A percentile compares a stretch with the other conserved stretches of the same genome.
phyloP scores from a whole-genome alignment of 2,113 vertebrate genomes.

The Coptodon bakossiorum region DNA sequence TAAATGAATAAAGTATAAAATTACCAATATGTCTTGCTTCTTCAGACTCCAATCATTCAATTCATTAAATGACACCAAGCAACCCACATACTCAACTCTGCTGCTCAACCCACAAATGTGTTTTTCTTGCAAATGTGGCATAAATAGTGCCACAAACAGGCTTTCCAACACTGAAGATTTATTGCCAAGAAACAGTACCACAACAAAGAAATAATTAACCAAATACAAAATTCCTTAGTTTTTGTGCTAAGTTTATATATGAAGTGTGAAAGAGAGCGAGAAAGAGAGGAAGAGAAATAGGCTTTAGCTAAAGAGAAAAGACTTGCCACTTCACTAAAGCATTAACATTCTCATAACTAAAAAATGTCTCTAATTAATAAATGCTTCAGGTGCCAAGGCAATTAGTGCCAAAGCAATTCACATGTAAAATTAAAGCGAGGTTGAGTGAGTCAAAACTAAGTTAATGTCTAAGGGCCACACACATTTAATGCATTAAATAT shows the following conservation, averaged over 20 bases:
- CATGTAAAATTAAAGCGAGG: constrained; percentile 12
- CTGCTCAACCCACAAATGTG: background rate
- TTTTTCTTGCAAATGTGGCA: background rate
- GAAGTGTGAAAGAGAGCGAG: background rate
- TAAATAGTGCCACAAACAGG: background rate
- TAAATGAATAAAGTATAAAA: background rate
- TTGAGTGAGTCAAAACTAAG: background rate
- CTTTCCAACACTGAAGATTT: background rate
- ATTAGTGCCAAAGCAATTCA: background rate
- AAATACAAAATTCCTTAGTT: background rate
- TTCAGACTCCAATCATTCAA: background rate
- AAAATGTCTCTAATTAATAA: constrained; percentile 23
- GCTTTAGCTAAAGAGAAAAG: background rate
- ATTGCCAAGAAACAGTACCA: background rate
- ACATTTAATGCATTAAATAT: background rate
- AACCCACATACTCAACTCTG: background rate
- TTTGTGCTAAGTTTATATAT: background rate
- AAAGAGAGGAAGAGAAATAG: background rate
- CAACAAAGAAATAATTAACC: background rate
- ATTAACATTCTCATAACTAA: constrained; percentile 14
- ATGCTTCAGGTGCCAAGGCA: constrained; percentile 5
- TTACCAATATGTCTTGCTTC: background rate
- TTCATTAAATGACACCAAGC: background rate
- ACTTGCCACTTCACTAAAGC: background rate
- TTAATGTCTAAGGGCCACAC: background rate